Conservation (phyloP, 2,888 invertebrate species). For the Dynastes hyllus region DNA sequence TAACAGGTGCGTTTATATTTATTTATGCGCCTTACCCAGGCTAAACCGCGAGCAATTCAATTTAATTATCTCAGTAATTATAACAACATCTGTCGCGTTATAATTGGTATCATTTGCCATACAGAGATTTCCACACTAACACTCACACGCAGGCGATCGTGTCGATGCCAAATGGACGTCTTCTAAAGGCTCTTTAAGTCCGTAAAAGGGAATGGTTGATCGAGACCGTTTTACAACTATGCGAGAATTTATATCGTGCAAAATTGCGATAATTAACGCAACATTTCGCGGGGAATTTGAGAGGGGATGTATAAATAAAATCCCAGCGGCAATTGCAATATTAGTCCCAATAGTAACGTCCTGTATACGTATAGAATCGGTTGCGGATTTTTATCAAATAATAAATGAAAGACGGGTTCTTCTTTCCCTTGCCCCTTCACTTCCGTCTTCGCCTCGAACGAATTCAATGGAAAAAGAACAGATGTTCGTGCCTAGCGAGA, state of each 20-base stretch:
- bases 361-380: neutral
- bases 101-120: slow-evolving; percentile 39
- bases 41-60: slow-evolving; percentile 35
- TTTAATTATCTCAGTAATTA: slow-evolving; percentile 40
- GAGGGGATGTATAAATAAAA: slow-evolving; percentile 1
- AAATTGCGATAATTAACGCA: slow-evolving; percentile 37
- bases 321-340: neutral
- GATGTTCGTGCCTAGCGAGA: slow-evolving; percentile 11
- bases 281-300: slow-evolving; percentile 26
- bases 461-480: slow-evolving; percentile 36
- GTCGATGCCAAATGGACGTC: slow-evolving; percentile 24
- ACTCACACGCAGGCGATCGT: slow-evolving; percentile 17
- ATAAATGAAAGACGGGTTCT: slow-evolving; percentile 12
- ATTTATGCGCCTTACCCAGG: slow-evolving; percentile 32
- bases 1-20: slow-evolving; percentile 24
- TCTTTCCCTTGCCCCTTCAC: neutral
- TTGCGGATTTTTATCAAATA: slow-evolving; percentile 26
- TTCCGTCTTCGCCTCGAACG: neutral
- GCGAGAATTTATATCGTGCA: slow-evolving; percentile 20
- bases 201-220: slow-evolving; percentile 4
- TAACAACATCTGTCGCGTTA: slow-evolving; percentile 45
- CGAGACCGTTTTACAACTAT: slow-evolving; percentile 8
- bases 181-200: slow-evolving; percentile 8
- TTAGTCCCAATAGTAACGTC: neutral
- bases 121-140: slow-evolving; percentile 33